Percentiles rank a stretch among this genome's conserved stretches.
phyloP scores from a whole-genome alignment of 92 coral and sea anemone genomes.

The Epizoanthus rinbou region DNA sequence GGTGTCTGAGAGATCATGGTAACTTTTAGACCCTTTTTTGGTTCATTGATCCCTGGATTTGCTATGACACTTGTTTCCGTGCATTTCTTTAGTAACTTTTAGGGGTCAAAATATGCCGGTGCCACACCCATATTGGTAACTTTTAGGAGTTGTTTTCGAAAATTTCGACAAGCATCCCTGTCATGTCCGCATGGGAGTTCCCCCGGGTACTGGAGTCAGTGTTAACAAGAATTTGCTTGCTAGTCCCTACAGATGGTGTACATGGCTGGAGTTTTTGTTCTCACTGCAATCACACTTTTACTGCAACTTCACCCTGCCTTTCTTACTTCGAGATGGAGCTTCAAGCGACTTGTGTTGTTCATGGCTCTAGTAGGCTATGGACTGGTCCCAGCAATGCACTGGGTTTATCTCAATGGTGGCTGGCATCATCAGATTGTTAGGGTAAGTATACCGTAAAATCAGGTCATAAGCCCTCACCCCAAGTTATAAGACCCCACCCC shows the following conservation, averaged over 20 bases:
- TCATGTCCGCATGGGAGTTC: no score
- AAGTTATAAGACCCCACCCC: not conserved
- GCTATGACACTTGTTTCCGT: no score
- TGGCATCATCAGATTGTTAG: constrained; percentile 68
- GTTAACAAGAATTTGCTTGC: not conserved
- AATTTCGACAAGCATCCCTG: no score
- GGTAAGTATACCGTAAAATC: constrained; percentile 44
- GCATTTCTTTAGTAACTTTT: no score
- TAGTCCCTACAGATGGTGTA: constrained; percentile 76
- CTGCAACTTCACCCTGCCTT: constrained; percentile 90
- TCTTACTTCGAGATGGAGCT: constrained; percentile 86
- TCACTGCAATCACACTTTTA: constrained; percentile 71
- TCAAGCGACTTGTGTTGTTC: constrained; percentile 78
- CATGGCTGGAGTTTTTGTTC: constrained; percentile 69
- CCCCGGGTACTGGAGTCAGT: no score
- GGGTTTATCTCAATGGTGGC: constrained; percentile 89
- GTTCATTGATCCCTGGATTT: no score
- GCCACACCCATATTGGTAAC: no score
- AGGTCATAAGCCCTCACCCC: no score
- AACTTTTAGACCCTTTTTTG: no score
- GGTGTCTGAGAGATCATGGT: no score
- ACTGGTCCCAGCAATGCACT: constrained; percentile 79
- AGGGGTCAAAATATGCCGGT: no score
- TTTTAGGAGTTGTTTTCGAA: no score
- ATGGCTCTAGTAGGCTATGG: constrained; percentile 86